Conservation (phyloP, 2,113 vertebrate species). For the Nyctereutes procyonoides region DNA sequence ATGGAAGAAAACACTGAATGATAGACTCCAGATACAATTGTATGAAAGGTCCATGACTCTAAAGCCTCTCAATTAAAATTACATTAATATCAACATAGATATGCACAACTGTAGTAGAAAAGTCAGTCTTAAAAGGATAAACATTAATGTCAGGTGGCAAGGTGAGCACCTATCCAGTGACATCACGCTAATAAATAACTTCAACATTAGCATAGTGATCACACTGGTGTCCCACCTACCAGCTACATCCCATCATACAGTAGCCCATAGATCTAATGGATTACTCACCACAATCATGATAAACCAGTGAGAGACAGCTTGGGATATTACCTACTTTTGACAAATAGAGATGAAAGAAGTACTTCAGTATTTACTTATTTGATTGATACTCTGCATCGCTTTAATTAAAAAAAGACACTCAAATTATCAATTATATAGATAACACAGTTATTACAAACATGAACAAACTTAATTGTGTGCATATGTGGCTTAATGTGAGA, state of each 20-base stretch:
- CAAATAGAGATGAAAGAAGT: neutral
- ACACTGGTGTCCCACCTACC: neutral
- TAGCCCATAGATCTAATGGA: neutral
- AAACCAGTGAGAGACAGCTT: neutral
- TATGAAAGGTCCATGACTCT: neutral
- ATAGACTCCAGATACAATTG: neutral
- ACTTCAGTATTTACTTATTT: neutral
- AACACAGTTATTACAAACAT: neutral
- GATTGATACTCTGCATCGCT: neutral
- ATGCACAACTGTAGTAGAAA: neutral
- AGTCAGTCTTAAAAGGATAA: neutral
- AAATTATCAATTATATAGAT: neutral
- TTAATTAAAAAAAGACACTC: neutral
- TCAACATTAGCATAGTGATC: neutral
- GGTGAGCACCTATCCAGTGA: neutral
- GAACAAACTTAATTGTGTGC: neutral
- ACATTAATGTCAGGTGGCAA: neutral
- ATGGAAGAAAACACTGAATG: neutral
- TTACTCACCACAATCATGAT: neutral
- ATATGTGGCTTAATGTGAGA: neutral
- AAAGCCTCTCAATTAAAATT: neutral
- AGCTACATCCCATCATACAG: neutral
- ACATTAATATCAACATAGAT: neutral
- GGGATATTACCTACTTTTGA: neutral
- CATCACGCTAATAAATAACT: neutral